Conservation (phyloP, 1,140 invertebrate genomes). For the Riptortus pedestris region DNA sequence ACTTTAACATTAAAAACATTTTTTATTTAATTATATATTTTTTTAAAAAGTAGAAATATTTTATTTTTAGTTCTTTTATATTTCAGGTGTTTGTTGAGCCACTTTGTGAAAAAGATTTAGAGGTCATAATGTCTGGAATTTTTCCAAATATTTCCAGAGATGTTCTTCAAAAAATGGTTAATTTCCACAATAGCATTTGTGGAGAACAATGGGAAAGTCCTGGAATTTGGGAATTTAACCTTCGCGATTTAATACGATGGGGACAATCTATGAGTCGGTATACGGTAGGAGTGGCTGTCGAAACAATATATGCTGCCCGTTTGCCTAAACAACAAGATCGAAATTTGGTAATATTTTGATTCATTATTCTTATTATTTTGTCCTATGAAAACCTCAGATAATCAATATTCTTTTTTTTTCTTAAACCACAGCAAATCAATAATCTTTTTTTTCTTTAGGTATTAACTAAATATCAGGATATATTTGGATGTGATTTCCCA, state of each 20-base stretch:
- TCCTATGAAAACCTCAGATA: too few species aligned
- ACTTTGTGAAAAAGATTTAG: slow-evolving; percentile 64
- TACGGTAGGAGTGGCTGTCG: slow-evolving; percentile 54
- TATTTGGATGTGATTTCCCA: slow-evolving; percentile 45
- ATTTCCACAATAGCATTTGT: slow-evolving; percentile 52
- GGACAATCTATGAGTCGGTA: slow-evolving; percentile 50
- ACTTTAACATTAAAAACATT: neutral
- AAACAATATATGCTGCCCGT: slow-evolving; percentile 68
- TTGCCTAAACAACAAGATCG: slow-evolving; percentile 67
- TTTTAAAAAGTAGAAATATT: too few species aligned
- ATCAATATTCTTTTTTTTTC: too few species aligned
- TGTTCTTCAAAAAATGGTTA: slow-evolving; percentile 61
- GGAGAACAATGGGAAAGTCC: slow-evolving; percentile 56
- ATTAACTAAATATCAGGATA: slow-evolving; percentile 48
- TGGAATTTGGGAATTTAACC: slow-evolving; percentile 92
- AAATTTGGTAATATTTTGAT: slow-evolving; percentile 46
- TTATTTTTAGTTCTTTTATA: too few species aligned
- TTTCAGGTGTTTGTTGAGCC: slow-evolving; percentile 70
- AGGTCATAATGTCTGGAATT: slow-evolving; percentile 43
- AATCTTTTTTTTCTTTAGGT: too few species aligned
- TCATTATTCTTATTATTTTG: too few species aligned
- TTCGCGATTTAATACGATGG: slow-evolving; percentile 90
- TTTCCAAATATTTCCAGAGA: slow-evolving; percentile 40
- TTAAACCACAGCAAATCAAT: too few species aligned
- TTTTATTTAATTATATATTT: too few species aligned